Conservation (phyloP, 1,140 invertebrate genomes). For the Drosophila pandora region DNA sequence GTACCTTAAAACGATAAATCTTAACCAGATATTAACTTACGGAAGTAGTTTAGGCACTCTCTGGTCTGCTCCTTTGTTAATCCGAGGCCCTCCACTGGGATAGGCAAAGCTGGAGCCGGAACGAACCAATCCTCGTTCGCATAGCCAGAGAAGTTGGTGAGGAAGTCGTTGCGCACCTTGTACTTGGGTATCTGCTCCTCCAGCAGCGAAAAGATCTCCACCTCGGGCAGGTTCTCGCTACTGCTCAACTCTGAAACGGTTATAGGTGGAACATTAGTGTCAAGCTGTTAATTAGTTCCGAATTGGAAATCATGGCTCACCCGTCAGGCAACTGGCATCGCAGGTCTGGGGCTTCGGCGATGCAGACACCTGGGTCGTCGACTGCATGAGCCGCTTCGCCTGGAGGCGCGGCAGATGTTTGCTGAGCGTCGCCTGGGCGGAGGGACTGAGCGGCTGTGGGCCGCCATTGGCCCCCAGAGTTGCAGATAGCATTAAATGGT, state of each 20-base stretch:
- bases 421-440: slow-evolving; percentile 80
- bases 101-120: slow-evolving; percentile 91
- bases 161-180: slow-evolving; percentile 95
- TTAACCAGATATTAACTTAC: slow-evolving; percentile 88
- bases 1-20: too few species aligned
- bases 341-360: slow-evolving; percentile 62
- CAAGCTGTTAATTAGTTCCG: background rate
- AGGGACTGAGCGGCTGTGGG: slow-evolving; percentile 76
- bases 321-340: slow-evolving; percentile 77
- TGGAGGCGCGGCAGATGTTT: slow-evolving; percentile 80
- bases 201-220: slow-evolving; percentile 96
- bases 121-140: slow-evolving; percentile 97
- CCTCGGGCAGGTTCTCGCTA: slow-evolving; percentile 93
- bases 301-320: slow-evolving; percentile 39
- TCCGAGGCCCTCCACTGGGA: slow-evolving; percentile 90
- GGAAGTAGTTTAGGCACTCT: slow-evolving; percentile 96
- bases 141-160: slow-evolving; percentile 97
- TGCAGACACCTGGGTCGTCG: slow-evolving; percentile 25
- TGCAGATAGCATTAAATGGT: slow-evolving; percentile 75
- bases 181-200: slow-evolving; percentile 98
- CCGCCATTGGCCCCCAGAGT: slow-evolving; percentile 74
- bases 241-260: slow-evolving; percentile 91
- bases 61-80: slow-evolving; percentile 97
- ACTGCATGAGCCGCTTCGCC: slow-evolving; percentile 75
- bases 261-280: slow-evolving; percentile 44